These are phyloP conservation scores for Malurus cyaneus DNA, from an alignment of 2,113 vertebrate species.

Conservation along the genomic window DNA sequence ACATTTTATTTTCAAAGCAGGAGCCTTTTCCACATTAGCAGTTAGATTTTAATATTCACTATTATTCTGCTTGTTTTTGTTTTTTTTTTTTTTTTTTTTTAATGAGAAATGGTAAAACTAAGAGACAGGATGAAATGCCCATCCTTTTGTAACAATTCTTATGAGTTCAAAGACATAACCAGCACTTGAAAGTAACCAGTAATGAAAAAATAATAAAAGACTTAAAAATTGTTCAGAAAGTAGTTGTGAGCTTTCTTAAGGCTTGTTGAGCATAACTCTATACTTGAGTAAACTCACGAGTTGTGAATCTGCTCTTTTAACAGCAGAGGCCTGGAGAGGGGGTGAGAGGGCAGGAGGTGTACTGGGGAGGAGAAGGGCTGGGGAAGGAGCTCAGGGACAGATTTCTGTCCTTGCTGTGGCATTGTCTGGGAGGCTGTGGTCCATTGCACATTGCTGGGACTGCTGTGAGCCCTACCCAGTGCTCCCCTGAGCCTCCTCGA, in stretches of 20 bases:
- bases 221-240: not conserved
- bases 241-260: not conserved
- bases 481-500: rapidly evolving
- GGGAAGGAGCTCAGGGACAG: not conserved
- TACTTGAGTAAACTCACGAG: rapidly evolving
- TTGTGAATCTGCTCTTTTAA: not conserved
- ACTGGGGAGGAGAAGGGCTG: rapidly evolving
- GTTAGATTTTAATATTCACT: not conserved
- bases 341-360: no score
- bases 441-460: no score
- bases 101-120: not conserved
- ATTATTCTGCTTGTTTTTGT: no score
- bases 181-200: not conserved
- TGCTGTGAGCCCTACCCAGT: not conserved
- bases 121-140: not conserved
- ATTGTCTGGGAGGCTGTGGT: not conserved
- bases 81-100: no score
- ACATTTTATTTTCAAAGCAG: not conserved
- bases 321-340: not conserved
- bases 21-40: not conserved
- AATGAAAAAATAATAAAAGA: not conserved
- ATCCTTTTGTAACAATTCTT: not conserved
- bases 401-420: not conserved
- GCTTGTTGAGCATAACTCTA: rapidly evolving
- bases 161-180: not conserved